Base-by-base conservation (phyloP, 2,113 vertebrate genomes). In the Cisticola juncidis region DNA sequence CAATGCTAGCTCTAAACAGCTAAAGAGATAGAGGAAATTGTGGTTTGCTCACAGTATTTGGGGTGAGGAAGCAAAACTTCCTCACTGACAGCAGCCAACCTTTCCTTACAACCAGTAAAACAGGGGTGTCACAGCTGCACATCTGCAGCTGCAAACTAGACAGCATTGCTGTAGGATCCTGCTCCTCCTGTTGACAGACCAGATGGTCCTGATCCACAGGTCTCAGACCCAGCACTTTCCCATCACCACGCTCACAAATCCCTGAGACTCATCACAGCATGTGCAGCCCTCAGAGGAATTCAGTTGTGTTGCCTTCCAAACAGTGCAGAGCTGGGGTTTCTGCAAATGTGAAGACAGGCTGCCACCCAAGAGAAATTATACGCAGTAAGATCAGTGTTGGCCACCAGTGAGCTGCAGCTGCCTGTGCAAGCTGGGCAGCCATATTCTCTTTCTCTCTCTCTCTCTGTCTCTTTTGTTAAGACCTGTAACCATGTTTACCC, bases 321-420 rank as follows among this genome's bases (percentile, higher is more conserved):
- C 1, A 5, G 44, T 9, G 5, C 1, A 5, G 6, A 23, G 81
- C n/a, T 40, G 44, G 23, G 40, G 4, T 16, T 20, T n/a, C 77
- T 38, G 76, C 72, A 54, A 47, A 80, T 8, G 45, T 51, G 47
- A 57, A n/a, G 45, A 53, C 38, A 66, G 42, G 50, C 12, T 65
- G 25, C 22, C 53, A 60, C 3, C 19, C n/a, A 25, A 76, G 38
- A 80, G 47, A 38, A 72, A 24, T 11, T 45, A 18, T 18, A 29
- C 2, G 29, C 31, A 20, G 2, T 31, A 19, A 47, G 23, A 17
- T 25, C 3, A 2, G 23, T 1, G 2, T 33, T 48, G 13, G 36
- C 51, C 24, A n/a, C 58, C 23, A 40, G 9, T 28, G 21, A 68
- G 47, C 57, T 81, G 74, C 68, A 83, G 80, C 68, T 78, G 47